phyloP scores from a whole-genome alignment of 2,888 invertebrate genomes.

The Athalia circularis region DNA sequence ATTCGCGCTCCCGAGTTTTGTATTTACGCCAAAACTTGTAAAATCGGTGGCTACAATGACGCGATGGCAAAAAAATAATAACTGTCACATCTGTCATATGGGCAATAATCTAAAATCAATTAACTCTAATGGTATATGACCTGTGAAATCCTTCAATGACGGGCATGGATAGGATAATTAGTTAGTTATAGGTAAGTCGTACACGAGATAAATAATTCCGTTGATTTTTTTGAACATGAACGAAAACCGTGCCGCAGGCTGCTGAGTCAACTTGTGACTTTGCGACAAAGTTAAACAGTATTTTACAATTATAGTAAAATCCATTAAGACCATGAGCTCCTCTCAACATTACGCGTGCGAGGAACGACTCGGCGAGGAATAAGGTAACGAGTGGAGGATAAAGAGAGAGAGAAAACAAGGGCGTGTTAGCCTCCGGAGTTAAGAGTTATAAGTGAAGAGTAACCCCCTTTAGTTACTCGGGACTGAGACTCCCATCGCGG shows the following conservation, averaged over 20 bases:
- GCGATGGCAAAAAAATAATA: too few species aligned
- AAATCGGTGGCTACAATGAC: too few species aligned
- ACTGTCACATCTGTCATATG: too few species aligned
- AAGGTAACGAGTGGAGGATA: background rate
- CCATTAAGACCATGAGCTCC: constrained; percentile 66
- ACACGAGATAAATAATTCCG: background rate
- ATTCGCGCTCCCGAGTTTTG: constrained; percentile 40
- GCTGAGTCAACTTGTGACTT: constrained; percentile 14
- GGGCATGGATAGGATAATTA: too few species aligned
- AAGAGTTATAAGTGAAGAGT: constrained; percentile 46
- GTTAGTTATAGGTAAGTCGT: background rate
- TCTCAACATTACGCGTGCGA: constrained; percentile 57
- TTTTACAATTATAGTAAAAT: constrained; percentile 71
- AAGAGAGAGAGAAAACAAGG: constrained; percentile 33
- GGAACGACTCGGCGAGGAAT: background rate
- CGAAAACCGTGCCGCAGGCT: background rate
- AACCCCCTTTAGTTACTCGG: constrained; percentile 41
- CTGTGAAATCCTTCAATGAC: too few species aligned
- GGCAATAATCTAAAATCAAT: too few species aligned
- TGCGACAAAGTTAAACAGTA: constrained; percentile 55
- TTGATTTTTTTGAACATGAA: background rate
- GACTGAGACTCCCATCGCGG: constrained; percentile 24
- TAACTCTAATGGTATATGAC: too few species aligned
- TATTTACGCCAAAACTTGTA: background rate
- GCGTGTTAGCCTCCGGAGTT: constrained; percentile 36